phyloP scores from a whole-genome alignment of 2,797 vertebrate genomes.

The Poeciliopsis infans region DNA sequence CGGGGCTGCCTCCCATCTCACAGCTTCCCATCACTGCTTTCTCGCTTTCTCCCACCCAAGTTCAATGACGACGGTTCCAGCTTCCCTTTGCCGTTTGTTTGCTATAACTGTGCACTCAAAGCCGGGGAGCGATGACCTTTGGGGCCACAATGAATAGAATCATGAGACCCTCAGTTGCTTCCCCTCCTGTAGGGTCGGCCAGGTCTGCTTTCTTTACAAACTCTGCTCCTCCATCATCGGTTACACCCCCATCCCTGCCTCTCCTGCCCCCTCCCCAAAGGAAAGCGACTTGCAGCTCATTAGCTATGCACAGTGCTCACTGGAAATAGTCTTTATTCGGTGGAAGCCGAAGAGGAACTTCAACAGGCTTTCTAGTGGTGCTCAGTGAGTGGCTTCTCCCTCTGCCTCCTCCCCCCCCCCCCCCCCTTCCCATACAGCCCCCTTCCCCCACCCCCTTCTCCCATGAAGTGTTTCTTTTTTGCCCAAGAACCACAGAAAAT shows the following conservation, averaged over 20 bases:
- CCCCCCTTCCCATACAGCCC: background rate
- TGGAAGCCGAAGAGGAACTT: conserved; percentile 57
- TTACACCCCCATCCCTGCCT: conserved; percentile 19
- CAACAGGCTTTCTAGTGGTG: conserved; percentile 50
- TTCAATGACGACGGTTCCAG: conserved; percentile 12
- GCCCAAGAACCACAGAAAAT: conserved; percentile 46
- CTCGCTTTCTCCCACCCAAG: conserved; percentile 11
- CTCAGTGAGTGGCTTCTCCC: conserved; percentile 45
- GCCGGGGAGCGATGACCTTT: conserved; percentile 63
- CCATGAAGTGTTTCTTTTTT: conserved; percentile 41
- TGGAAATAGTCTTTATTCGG: conserved; percentile 49
- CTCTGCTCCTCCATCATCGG: conserved; percentile 5
- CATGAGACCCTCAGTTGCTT: background rate
- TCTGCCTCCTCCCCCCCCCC: too few species aligned
- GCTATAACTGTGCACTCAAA: conserved; percentile 45
- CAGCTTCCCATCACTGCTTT: conserved; percentile 11
- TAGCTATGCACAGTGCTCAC: conserved; percentile 45
- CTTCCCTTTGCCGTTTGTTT: conserved; percentile 46
- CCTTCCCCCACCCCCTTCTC: background rate
- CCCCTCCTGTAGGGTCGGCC: conserved; percentile 14
- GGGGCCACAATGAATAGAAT: conserved; percentile 41
- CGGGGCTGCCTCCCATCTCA: conserved; percentile 20
- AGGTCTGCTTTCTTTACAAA: conserved; percentile 19
- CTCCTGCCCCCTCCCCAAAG: conserved; percentile 21
- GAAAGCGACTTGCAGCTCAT: conserved; percentile 46